These are phyloP conservation scores for Stichodactyla mertensii DNA, from an alignment of 64 coral and sea anemone genomes.

Conservation along the genomic window DNA sequence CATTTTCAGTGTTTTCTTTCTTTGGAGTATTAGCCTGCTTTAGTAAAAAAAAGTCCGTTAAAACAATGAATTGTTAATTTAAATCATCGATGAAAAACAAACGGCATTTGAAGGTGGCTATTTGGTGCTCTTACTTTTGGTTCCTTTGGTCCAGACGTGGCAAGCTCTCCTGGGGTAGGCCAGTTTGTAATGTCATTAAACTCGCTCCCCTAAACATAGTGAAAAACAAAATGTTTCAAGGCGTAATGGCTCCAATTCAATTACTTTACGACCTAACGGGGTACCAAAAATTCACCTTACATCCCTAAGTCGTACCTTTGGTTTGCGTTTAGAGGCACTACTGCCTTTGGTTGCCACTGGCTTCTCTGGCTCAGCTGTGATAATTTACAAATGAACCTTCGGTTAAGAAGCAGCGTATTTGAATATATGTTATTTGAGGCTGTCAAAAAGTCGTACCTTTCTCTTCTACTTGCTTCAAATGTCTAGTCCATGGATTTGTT, in stretches of 20 bases:
- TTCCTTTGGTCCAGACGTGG: slow-evolving; percentile 23
- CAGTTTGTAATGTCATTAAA: slow-evolving; percentile 66
- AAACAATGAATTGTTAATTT: not conserved
- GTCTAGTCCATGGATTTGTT: slow-evolving; percentile 65
- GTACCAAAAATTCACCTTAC: not conserved
- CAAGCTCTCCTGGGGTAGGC: slow-evolving; percentile 57
- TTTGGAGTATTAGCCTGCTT: slow-evolving; percentile 19
- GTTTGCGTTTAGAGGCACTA: slow-evolving; percentile 40
- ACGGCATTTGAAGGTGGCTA: slow-evolving; percentile 23
- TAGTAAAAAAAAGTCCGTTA: not conserved
- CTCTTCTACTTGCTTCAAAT: slow-evolving; percentile 44
- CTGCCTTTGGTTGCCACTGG: slow-evolving; percentile 47
- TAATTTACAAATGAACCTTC: slow-evolving; percentile 16
- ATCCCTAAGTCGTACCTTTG: slow-evolving; percentile 42
- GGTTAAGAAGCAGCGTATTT: not conserved
- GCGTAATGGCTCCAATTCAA: not conserved
- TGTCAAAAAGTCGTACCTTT: slow-evolving; percentile 12
- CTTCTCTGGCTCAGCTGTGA: slow-evolving; percentile 43
- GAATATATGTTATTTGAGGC: not conserved
- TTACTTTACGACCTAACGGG: not conserved
- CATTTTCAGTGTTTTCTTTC: slow-evolving; percentile 64
- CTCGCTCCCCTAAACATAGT: slow-evolving; percentile 42
- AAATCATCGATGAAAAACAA: slow-evolving; percentile 8
- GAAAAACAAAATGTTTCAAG: not conserved
- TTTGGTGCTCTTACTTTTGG: slow-evolving; percentile 16